These are phyloP conservation scores for Drosophila sp. DNA, from an alignment of 1,140 invertebrate genomes.

Conservation along the genomic window DNA sequence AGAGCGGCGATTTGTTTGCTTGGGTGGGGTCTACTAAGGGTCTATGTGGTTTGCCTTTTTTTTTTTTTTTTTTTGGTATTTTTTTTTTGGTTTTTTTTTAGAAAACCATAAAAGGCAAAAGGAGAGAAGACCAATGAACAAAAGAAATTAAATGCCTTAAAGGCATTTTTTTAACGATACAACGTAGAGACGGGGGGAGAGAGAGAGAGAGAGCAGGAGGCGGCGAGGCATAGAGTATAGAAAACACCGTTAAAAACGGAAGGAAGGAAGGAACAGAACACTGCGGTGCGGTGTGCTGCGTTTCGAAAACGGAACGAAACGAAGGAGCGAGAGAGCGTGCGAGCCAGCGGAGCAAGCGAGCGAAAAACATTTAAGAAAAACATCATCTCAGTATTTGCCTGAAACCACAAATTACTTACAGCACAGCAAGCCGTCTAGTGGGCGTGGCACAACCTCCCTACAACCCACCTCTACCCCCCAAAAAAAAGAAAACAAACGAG, in stretches of 20 bases:
- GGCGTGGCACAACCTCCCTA: slow-evolving; percentile 40
- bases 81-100: slow-evolving; percentile 1
- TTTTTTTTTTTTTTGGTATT: neutral
- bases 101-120: slow-evolving; percentile 58
- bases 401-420: slow-evolving; percentile 82
- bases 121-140: slow-evolving; percentile 69
- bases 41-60: slow-evolving; percentile 17
- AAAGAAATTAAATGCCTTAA: slow-evolving; percentile 81
- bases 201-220: slow-evolving; percentile 4
- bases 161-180: slow-evolving; percentile 81
- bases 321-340: slow-evolving; percentile 5
- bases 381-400: slow-evolving; percentile 80
- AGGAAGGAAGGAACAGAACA: slow-evolving; percentile 23
- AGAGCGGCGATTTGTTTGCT: slow-evolving; percentile 71
- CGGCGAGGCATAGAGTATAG: slow-evolving; percentile 26
- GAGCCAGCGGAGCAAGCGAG: slow-evolving; percentile 26
- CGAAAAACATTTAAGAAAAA: slow-evolving; percentile 81
- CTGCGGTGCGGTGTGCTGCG: neutral
- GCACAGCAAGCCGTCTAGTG: slow-evolving; percentile 72
- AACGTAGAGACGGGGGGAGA: slow-evolving; percentile 26
- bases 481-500: neutral
- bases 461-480: neutral
- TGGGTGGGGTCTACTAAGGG: slow-evolving; percentile 27
- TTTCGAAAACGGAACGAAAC: slow-evolving; percentile 10
- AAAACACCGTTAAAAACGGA: slow-evolving; percentile 33